Conservation (phyloP, 1,140 invertebrate species). For the Aphidius ervi region DNA sequence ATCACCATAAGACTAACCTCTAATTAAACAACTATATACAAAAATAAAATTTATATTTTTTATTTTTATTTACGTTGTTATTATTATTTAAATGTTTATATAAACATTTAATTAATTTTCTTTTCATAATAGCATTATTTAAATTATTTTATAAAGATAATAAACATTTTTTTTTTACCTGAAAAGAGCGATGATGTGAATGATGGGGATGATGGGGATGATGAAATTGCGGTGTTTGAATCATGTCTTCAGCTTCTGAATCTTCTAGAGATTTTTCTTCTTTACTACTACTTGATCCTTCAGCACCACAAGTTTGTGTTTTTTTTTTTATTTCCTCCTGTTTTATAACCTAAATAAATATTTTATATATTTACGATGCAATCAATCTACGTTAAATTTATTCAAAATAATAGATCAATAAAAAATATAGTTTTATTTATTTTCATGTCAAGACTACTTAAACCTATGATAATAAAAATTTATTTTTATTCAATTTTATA, state of each 20-base stretch:
- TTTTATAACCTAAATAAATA: constrained; percentile 25
- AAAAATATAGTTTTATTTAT: background rate
- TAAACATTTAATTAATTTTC: too few species aligned
- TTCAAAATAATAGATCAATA: background rate
- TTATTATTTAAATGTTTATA: too few species aligned
- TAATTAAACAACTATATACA: constrained; percentile 1
- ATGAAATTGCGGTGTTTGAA: constrained; percentile 64
- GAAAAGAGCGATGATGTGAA: constrained; percentile 56
- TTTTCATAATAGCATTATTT: too few species aligned
- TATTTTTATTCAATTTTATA: background rate
- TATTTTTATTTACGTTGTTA: too few species aligned
- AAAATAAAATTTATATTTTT: too few species aligned
- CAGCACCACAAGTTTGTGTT: constrained; percentile 25
- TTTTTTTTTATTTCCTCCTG: constrained; percentile 23
- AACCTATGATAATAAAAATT: background rate
- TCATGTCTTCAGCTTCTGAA: constrained; percentile 58
- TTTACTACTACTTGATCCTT: constrained; percentile 34
- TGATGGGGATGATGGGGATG: constrained; percentile 55
- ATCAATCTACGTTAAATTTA: background rate
- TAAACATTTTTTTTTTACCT: constrained; percentile 47
- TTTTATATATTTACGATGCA: background rate
- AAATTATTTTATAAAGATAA: too few species aligned
- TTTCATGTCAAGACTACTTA: too few species aligned
- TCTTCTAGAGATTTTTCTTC: constrained; percentile 41
- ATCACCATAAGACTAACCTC: constrained; percentile 4